Conservation (phyloP, 53 echinoderm and acorn worm genomes). For the Astropecten irregularis region DNA sequence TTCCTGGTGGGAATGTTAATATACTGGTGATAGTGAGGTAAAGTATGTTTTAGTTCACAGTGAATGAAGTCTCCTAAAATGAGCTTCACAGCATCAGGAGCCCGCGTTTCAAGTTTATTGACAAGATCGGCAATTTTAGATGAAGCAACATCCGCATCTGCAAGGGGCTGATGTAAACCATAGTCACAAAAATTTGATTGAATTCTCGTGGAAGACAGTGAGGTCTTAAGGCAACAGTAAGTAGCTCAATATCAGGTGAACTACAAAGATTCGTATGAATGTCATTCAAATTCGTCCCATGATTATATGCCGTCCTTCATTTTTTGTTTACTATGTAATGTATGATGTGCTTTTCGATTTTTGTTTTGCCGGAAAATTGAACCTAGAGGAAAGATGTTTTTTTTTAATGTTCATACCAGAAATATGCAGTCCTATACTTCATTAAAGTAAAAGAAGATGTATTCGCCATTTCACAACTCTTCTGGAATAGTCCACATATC, state of each 20-base stretch:
- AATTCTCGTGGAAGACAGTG: slow-evolving; percentile 63
- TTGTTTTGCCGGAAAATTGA: too few species aligned
- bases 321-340: too few species aligned
- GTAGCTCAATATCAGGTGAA: slow-evolving; percentile 35
- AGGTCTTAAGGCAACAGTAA: slow-evolving; percentile 40
- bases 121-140: neutral
- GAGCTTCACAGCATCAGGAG: slow-evolving; percentile 9
- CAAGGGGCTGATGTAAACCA: slow-evolving; percentile 57
- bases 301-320: too few species aligned
- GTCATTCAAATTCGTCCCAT: too few species aligned
- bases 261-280: neutral
- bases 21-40: slow-evolving; percentile 52
- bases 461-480: too few species aligned
- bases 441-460: too few species aligned
- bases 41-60: neutral
- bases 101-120: neutral
- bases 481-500: too few species aligned
- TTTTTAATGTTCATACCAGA: too few species aligned
- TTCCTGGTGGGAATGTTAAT: slow-evolving; percentile 41
- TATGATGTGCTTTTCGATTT: too few species aligned
- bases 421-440: too few species aligned
- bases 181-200: slow-evolving; percentile 45
- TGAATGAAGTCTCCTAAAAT: slow-evolving; percentile 37
- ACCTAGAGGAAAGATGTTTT: too few species aligned
- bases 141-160: slow-evolving; percentile 16